phyloP scores from a whole-genome alignment of 2,888 invertebrate genomes.

The Nomada flava region DNA sequence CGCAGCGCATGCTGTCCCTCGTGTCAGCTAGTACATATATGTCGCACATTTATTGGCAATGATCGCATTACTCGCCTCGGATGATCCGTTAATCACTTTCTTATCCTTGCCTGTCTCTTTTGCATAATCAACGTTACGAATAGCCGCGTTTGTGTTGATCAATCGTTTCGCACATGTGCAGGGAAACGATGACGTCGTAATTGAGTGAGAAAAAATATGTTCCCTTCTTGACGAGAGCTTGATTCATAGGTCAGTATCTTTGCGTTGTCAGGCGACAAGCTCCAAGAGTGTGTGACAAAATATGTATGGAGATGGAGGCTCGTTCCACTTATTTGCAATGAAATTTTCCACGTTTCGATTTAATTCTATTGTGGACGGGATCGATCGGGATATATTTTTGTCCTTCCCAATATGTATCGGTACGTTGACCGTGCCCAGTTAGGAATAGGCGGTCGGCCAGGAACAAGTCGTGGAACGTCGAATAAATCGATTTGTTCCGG shows the following conservation, averaged over 20 bases:
- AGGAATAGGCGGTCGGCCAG: not conserved
- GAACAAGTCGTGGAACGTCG: conserved; percentile 44
- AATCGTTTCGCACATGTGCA: conserved; percentile 4
- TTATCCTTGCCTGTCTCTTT: conserved; percentile 5
- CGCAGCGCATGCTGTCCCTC: conserved; percentile 14
- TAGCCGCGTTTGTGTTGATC: conserved; percentile 22
- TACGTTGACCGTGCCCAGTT: conserved; percentile 7
- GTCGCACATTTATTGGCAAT: conserved; percentile 29
- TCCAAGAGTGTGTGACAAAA: not conserved
- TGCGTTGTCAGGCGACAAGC: no score
- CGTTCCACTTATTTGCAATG: not conserved
- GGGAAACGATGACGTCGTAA: not conserved
- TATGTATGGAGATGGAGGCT: not conserved
- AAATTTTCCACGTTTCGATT: no score
- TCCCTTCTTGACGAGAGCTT: no score
- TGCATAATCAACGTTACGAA: conserved; percentile 24
- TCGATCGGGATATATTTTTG: conserved; percentile 31
- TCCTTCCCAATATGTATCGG: not conserved
- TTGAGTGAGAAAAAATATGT: not conserved
- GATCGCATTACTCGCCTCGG: conserved; percentile 24
- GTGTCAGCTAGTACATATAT: not conserved
- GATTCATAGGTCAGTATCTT: no score
- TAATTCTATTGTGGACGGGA: not conserved
- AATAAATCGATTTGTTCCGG: conserved; percentile 68
- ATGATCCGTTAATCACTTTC: conserved; percentile 45